A percentile compares a stretch with the other conserved stretches of the same genome.
Evolutionary conservation across 2,888 invertebrate genomes (phyloP).

Genomic region (Dione juno): DNA sequence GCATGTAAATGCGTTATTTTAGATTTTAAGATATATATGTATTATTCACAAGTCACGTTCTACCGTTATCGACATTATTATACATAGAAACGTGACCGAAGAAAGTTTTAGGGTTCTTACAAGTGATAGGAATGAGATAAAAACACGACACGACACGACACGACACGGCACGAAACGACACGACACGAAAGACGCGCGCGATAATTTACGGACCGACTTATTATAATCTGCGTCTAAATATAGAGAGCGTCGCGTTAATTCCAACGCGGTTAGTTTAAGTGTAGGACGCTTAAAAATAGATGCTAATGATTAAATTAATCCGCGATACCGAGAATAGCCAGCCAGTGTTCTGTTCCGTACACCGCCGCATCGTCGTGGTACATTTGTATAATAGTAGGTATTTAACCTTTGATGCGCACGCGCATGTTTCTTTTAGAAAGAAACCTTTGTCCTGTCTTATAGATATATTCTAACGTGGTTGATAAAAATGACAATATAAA

Average conservation of each 20-base stretch:
- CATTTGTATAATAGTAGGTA: not conserved
- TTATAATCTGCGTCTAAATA: constrained; percentile 3
- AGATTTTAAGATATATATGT: not conserved
- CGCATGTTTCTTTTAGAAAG: not conserved
- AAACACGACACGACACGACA: not conserved
- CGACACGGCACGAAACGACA: too few species aligned
- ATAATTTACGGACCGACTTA: not conserved
- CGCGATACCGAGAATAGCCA: not conserved
- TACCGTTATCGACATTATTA: constrained; percentile 1
- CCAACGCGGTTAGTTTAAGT: constrained; percentile 11
- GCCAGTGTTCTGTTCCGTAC: not conserved
- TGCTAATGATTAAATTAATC: constrained; percentile 21
- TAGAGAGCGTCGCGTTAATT: not conserved
- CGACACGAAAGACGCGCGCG: not conserved
- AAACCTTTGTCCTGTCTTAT: too few species aligned
- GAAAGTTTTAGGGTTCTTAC: not conserved
- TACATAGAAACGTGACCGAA: constrained; percentile 5
- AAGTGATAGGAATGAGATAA: not conserved
- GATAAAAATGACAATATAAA: too few species aligned
- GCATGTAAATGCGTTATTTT: not conserved
- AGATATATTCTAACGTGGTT: too few species aligned
- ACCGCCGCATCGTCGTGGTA: constrained; percentile 1
- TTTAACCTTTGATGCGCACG: constrained; percentile 7
- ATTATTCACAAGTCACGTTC: not conserved
- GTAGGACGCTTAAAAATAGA: constrained; percentile 24